phyloP scores from a whole-genome alignment of 2,113 vertebrate genomes.

The Etia nguti region DNA sequence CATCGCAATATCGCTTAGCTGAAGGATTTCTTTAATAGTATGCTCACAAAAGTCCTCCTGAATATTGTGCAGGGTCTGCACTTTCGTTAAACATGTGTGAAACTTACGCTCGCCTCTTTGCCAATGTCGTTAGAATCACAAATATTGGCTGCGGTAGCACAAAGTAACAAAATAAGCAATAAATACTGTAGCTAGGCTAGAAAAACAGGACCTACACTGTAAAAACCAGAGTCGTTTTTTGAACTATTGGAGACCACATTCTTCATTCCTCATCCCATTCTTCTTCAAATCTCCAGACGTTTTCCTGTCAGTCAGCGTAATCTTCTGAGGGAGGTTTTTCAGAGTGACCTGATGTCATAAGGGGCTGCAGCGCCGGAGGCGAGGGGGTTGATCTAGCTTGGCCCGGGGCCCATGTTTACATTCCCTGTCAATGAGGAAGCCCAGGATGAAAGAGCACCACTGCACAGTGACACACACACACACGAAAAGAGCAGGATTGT shows the following conservation, averaged over 20 bases:
- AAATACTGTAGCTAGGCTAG: background rate
- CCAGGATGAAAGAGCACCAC: conserved; percentile 83
- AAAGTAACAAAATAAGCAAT: background rate
- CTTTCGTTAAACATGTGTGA: background rate
- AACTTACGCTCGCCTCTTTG: background rate
- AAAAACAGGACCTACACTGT: background rate
- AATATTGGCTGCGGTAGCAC: background rate
- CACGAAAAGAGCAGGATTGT: background rate
- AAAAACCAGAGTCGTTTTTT: background rate
- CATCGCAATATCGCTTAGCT: background rate
- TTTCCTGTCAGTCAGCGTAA: background rate
- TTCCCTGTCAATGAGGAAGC: conserved; percentile 87
- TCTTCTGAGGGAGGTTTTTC: background rate
- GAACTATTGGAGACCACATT: background rate
- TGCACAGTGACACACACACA: conserved; percentile 39
- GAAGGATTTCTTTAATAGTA: background rate
- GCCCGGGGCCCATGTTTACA: conserved; percentile 89
- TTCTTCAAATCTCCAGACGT: background rate
- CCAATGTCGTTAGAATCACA: background rate
- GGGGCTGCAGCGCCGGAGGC: conserved; percentile 15
- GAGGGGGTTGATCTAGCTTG: conserved; percentile 61
- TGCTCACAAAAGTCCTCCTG: background rate
- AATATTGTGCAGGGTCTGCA: background rate
- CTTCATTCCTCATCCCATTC: background rate
- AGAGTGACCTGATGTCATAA: conserved; percentile 27